These are phyloP conservation scores for Boloria euphrosyne DNA, from an alignment of 2,888 invertebrate species.

Conservation along the genomic window DNA sequence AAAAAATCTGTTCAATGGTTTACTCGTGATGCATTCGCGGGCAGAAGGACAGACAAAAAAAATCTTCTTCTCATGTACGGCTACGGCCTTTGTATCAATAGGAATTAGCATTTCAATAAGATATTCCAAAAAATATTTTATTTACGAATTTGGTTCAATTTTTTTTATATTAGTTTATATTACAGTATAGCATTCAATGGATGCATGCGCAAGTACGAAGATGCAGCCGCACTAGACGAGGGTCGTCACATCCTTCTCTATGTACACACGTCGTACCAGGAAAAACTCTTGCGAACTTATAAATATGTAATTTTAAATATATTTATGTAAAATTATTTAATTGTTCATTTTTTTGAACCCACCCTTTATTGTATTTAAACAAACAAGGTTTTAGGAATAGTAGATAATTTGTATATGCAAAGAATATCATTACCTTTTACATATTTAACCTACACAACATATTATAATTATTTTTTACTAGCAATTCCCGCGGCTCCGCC, in stretches of 20 bases:
- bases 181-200: conserved; percentile 48
- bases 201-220: conserved; percentile 46
- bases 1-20: too few species aligned
- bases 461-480: not conserved
- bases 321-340: conserved; percentile 4
- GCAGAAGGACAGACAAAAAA: too few species aligned
- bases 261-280: conserved; percentile 54
- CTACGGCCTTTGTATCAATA: too few species aligned
- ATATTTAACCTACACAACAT: not conserved
- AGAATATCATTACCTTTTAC: not conserved
- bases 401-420: not conserved
- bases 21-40: too few species aligned
- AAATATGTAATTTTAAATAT: conserved; percentile 29
- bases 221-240: conserved; percentile 57
- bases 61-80: too few species aligned
- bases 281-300: conserved; percentile 52
- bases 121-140: too few species aligned
- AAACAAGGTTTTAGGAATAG: too few species aligned
- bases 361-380: not conserved
- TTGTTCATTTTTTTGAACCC: not conserved
- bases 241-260: conserved; percentile 68
- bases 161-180: not conserved
- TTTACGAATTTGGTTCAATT: too few species aligned
- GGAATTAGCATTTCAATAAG: too few species aligned
- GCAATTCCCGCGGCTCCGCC: too few species aligned